Evolutionary conservation across 2,888 invertebrate species (phyloP).

Genomic region (Leptopilina drosophilae): DNA sequence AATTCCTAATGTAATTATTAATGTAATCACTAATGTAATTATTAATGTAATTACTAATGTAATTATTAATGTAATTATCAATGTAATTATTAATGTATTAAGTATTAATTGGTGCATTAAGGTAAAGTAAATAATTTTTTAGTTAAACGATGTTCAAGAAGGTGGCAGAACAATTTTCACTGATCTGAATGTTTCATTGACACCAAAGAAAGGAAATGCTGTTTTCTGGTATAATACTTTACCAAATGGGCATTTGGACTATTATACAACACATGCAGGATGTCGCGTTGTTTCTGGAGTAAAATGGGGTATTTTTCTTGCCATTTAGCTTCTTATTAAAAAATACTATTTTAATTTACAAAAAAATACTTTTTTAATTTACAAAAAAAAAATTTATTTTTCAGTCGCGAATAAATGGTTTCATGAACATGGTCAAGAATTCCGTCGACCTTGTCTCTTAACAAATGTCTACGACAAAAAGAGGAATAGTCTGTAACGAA

Average conservation of each 20-base stretch:
- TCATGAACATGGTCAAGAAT: not conserved
- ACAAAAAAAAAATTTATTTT: too few relatives aligned
- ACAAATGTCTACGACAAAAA: too few relatives aligned
- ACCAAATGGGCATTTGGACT: not conserved
- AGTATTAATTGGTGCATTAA: too few relatives aligned
- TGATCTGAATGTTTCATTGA: not conserved
- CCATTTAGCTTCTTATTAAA: not conserved
- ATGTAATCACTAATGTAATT: too few relatives aligned
- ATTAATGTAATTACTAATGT: too few relatives aligned
- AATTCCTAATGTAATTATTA: too few relatives aligned
- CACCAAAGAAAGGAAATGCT: not conserved
- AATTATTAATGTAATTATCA: too few relatives aligned
- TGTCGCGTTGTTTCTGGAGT: not conserved
- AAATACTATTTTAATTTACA: too few relatives aligned
- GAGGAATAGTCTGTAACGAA: too few relatives aligned
- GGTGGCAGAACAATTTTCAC: not conserved
- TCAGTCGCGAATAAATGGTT: not conserved
- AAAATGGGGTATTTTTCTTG: not conserved
- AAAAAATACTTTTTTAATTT: too few relatives aligned
- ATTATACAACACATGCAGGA: not conserved
- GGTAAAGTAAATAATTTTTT: too few relatives aligned
- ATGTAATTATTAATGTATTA: too few relatives aligned
- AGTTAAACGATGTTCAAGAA: not conserved
- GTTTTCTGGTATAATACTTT: not conserved
- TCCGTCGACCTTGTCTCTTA: not conserved